Evolutionary conservation across 2,888 invertebrate species (phyloP).

Genomic region (Uloborus plumipes): DNA sequence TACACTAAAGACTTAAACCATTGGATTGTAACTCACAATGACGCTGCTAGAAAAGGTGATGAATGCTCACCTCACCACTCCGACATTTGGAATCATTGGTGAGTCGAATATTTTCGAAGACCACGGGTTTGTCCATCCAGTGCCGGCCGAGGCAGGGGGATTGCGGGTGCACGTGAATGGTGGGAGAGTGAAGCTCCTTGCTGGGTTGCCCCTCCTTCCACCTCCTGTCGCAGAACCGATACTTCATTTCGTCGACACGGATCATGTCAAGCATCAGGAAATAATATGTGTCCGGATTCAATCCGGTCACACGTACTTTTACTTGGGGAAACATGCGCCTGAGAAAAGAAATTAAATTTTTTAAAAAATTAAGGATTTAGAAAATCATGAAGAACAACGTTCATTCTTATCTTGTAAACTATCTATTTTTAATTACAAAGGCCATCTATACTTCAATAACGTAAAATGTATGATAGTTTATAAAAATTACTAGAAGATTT

Average conservation of each 20-base stretch:
- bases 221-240: background rate
- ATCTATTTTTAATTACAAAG: too few relatives aligned
- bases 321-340: conserved; percentile 2
- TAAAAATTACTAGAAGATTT: too few relatives aligned
- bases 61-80: too few relatives aligned
- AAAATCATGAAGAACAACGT: too few relatives aligned
- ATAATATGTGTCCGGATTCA: background rate
- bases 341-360: too few relatives aligned
- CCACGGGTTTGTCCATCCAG: background rate
- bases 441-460: too few relatives aligned
- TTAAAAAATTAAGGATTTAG: too few relatives aligned
- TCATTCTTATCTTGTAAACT: too few relatives aligned
- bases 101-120: background rate
- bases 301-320: background rate
- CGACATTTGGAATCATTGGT: background rate
- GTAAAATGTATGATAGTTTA: too few relatives aligned
- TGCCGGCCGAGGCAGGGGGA: background rate
- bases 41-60: too few relatives aligned
- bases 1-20: too few relatives aligned
- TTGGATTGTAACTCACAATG: too few relatives aligned
- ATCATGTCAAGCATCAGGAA: background rate
- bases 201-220: background rate
- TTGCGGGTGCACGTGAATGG: background rate
- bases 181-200: background rate
- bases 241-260: background rate